These are phyloP conservation scores for Antheraea yamamai DNA, from an alignment of 2,888 invertebrate genomes.

Conservation along the genomic window DNA sequence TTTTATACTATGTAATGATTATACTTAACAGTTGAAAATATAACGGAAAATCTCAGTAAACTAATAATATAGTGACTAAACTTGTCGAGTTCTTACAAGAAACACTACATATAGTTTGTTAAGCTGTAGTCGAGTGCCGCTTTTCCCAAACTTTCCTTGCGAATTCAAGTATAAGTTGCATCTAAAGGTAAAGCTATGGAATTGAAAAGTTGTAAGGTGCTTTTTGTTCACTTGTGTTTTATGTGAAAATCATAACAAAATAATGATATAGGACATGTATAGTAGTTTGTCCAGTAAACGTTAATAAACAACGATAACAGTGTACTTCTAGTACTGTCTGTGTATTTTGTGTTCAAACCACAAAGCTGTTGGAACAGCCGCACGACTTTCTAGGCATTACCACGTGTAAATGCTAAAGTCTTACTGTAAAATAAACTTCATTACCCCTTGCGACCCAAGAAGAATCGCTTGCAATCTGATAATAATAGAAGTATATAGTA, in stretches of 20 bases:
- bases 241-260: neutral
- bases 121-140: neutral
- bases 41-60: too few relatives aligned
- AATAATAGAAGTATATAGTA: neutral
- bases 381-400: too few relatives aligned
- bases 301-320: neutral
- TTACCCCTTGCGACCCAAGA: neutral
- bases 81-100: neutral
- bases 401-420: too few relatives aligned
- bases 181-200: neutral
- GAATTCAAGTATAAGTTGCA: neutral
- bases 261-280: too few relatives aligned
- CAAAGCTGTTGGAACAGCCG: too few relatives aligned
- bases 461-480: neutral
- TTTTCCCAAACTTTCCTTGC: neutral
- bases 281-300: neutral
- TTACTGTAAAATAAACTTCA: neutral
- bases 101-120: neutral
- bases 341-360: too few relatives aligned
- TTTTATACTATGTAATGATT: too few relatives aligned
- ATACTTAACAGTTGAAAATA: too few relatives aligned
- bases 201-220: neutral
- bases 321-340: too few relatives aligned
- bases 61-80: neutral
- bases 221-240: neutral